Base-by-base conservation (phyloP, 1,140 invertebrate species). In the Papilio polyxenes region DNA sequence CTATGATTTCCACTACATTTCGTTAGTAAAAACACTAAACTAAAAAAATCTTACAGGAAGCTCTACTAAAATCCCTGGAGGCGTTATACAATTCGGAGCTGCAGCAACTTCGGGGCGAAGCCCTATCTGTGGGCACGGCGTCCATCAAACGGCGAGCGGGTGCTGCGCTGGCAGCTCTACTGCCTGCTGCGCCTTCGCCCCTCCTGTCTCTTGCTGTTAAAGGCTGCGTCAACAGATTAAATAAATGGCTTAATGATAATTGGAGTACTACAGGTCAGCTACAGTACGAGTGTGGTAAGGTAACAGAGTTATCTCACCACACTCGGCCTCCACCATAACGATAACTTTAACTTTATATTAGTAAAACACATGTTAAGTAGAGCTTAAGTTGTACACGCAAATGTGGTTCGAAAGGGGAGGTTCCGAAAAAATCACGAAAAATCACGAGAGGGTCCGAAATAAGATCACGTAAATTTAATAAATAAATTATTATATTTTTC, bases 231-330 rank as follows among this genome's bases (percentile, higher is more conserved):
- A 83, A 62, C 10, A 81, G 89, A 8, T 83, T 89, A 2, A 31
- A 40, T 3, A 82, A 84, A 31, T 89, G 91, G 89, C 59, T 87
- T 0, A 81, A 82, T 2, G 87, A 89, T 13, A 87, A 90, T 74
- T 92, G 88, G 90, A 85, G 65, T 13, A 87, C 69, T 69, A 89
- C 88, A 0, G 87, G 90, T 92, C 10, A 87, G 85, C 48, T 17
- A 75, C 23, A 31, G 23, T 31, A 31, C 23, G 23, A 31, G 23
- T 31, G 23, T 31, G 23, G 23, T 13, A 53, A 53, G 10, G 51
- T 53, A 53, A 10, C 7, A 13, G 51, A 31, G 23, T 31, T 31
- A 31, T 31, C 23, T 31, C 2, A 31, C 23, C 23, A 31, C 23
- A 1, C 23, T 31, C 23, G 2, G 23, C 23, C 23, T 31, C 23